A percentile compares a stretch with the other conserved stretches of the same genome.
Evolutionary conservation across 2,888 invertebrate species (phyloP).

Genomic region (Drosophila affinis): DNA sequence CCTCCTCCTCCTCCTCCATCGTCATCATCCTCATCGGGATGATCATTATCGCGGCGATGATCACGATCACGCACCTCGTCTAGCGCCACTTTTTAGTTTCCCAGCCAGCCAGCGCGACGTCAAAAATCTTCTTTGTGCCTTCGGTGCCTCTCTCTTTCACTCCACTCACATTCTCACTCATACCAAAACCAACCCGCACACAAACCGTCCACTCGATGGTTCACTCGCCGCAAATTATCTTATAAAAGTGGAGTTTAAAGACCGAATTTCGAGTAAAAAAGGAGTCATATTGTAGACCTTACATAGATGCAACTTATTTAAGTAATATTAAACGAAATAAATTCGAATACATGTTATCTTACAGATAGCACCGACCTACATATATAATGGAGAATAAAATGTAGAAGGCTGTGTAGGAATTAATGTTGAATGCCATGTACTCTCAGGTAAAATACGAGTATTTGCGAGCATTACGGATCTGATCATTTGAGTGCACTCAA

Average conservation of each 20-base stretch:
- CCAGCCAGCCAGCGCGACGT: constrained; percentile 78
- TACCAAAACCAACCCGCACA: too few relatives aligned
- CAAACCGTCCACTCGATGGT: constrained; percentile 8
- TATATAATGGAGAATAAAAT: too few relatives aligned
- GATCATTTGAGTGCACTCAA: not conserved
- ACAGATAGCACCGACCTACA: not conserved
- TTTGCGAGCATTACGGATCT: not conserved
- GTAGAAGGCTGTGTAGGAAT: too few relatives aligned
- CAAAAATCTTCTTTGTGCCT: constrained; percentile 53
- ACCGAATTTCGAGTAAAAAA: not conserved
- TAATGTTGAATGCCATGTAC: too few relatives aligned
- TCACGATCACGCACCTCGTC: constrained; percentile 70
- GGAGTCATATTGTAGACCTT: not conserved
- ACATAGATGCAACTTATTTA: not conserved
- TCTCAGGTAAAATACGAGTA: not conserved
- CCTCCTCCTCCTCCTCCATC: constrained; percentile 24
- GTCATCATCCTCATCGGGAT: constrained; percentile 26
- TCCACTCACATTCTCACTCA: constrained; percentile 20
- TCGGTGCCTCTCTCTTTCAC: constrained; percentile 38
- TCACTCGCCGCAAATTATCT: not conserved
- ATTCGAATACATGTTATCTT: not conserved
- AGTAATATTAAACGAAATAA: not conserved
- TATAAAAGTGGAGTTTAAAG: not conserved
- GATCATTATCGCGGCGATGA: constrained; percentile 39
- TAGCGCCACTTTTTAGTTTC: constrained; percentile 67